Percentiles rank a stretch among this genome's conserved stretches.
These are phyloP conservation scores for Brenthis hecate DNA, from an alignment of 2,888 invertebrate genomes.

Conservation along the genomic window DNA sequence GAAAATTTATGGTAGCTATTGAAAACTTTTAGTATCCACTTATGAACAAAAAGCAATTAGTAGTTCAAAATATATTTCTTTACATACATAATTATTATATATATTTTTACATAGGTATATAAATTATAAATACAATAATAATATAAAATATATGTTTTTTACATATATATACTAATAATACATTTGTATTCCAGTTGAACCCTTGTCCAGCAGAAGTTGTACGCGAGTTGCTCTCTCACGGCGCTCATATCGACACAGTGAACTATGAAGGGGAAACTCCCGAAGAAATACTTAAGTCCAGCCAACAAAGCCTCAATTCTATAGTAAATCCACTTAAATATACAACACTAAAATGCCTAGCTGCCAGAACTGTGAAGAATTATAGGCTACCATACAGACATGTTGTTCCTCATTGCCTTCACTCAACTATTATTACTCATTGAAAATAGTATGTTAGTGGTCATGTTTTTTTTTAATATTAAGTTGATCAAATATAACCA, in stretches of 20 bases:
- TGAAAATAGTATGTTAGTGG: constrained; percentile 46
- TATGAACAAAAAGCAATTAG: no score
- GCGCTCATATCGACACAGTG: constrained; percentile 92
- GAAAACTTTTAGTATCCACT: no score
- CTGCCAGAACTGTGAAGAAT: constrained; percentile 90
- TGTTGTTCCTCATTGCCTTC: constrained; percentile 78
- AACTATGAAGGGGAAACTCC: constrained; percentile 90
- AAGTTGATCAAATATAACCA: no score
- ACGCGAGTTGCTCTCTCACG: constrained; percentile 87
- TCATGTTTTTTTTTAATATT: not conserved
- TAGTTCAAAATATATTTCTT: no score
- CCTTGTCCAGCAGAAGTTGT: constrained; percentile 88
- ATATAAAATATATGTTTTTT: no score
- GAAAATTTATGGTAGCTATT: no score
- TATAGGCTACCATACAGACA: constrained; percentile 85
- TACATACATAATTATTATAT: no score
- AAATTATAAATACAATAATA: no score
- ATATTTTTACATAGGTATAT: no score
- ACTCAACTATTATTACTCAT: constrained; percentile 74
- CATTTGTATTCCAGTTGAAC: constrained; percentile 57
- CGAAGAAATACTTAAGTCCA: constrained; percentile 83
- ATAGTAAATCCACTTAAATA: constrained; percentile 89
- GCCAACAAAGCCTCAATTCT: constrained; percentile 83
- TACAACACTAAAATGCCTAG: constrained; percentile 92
- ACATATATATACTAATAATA: no score